These are phyloP conservation scores for Biston stratarius DNA, from an alignment of 2,888 invertebrate genomes.

Conservation along the genomic window DNA sequence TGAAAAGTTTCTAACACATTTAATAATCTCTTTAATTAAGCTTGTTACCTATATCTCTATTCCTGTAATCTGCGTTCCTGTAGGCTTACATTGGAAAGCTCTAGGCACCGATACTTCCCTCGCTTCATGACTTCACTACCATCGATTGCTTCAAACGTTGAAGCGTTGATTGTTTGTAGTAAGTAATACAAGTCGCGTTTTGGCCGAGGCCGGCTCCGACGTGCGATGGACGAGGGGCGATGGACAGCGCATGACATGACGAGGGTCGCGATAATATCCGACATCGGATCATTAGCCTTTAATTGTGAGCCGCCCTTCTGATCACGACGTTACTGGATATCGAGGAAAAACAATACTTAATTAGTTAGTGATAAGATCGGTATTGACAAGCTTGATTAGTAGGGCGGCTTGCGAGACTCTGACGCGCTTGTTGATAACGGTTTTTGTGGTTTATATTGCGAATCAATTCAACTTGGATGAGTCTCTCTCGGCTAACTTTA, in stretches of 20 bases:
- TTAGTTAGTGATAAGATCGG: background rate
- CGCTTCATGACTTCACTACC: background rate
- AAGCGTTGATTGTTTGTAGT: background rate
- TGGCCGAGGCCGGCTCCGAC: background rate
- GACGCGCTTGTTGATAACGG: too few species aligned
- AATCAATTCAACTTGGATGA: too few species aligned
- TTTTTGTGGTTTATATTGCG: too few species aligned
- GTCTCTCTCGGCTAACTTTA: too few species aligned
- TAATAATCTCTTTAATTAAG: too few species aligned
- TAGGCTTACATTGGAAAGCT: too few species aligned
- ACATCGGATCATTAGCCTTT: constrained; percentile 15
- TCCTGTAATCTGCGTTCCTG: too few species aligned
- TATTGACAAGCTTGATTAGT: constrained; percentile 1
- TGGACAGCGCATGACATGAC: constrained; percentile 14
- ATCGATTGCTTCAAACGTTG: background rate
- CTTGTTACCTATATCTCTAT: too few species aligned
- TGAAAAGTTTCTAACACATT: too few species aligned
- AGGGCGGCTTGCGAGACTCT: too few species aligned
- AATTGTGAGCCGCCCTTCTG: constrained; percentile 7
- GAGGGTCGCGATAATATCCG: constrained; percentile 8
- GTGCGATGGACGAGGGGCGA: constrained; percentile 1
- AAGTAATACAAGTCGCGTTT: constrained; percentile 16
- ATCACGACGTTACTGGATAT: constrained; percentile 4
- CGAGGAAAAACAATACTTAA: constrained; percentile 7
- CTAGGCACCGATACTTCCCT: background rate